Percentiles rank a stretch among this genome's conserved stretches.
Evolutionary conservation across 1,140 invertebrate genomes (phyloP).

Genomic region (Amphibalanus amphitrite): DNA sequence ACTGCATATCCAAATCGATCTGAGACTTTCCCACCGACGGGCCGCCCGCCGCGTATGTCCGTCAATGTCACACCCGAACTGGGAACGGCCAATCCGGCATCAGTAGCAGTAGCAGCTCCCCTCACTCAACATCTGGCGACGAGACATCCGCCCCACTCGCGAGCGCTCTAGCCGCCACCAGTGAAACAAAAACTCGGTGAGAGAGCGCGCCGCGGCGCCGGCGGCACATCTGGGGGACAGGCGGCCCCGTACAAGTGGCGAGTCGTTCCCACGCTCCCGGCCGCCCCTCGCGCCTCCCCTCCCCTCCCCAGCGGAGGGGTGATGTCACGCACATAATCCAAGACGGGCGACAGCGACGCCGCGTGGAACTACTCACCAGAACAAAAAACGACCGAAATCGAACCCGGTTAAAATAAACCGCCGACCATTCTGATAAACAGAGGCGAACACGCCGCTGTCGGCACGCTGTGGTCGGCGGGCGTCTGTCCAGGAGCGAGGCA

Average conservation of each 20-base stretch:
- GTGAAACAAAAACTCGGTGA: neutral
- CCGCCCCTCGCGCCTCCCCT: neutral
- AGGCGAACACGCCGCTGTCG: neutral
- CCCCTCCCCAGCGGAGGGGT: neutral
- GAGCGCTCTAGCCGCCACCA: no score
- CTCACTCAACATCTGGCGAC: no score
- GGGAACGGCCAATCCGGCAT: no score
- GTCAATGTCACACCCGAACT: no score
- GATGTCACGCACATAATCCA: neutral
- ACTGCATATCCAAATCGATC: no score
- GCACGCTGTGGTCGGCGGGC: no score
- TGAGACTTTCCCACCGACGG: no score
- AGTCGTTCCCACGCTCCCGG: neutral
- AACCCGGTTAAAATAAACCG: neutral
- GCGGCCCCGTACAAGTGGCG: neutral
- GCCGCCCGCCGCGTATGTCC: no score
- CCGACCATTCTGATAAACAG: neutral
- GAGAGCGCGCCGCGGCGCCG: neutral
- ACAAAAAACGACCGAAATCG: neutral
- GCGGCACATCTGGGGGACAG: neutral
- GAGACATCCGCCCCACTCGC: no score
- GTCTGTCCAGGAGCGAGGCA: no score
- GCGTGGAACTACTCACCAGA: no score
- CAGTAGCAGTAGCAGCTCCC: no score
- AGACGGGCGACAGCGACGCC: neutral